Evolutionary conservation across 2,113 vertebrate genomes (phyloP), one percentile per base, ranked within the genome.

Genomic region (Nymphicus hollandicus): DNA sequence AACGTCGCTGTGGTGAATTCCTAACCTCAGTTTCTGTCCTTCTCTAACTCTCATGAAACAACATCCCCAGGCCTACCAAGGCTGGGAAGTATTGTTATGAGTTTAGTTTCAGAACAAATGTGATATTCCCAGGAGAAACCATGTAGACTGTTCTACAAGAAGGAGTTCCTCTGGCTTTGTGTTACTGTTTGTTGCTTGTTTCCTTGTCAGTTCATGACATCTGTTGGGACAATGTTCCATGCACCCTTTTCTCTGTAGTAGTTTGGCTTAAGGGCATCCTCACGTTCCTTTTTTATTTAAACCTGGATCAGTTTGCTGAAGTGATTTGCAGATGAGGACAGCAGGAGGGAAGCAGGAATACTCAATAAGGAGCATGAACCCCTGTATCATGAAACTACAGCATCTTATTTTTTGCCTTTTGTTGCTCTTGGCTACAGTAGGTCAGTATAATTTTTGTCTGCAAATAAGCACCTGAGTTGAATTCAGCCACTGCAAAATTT

Each of bases 201-300:
- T 80, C 58, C 10, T 35, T 81, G 50, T 20, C 55, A 41, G 24
- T 74, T 80, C n/a, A 0, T 15, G n/a, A 7, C 18, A 33, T 66
- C 49, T 66, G 43, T 5, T 3, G 2, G 65, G 27, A 17, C 12
- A 0, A 0, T 19, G 7, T 33, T 52, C 63, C 11, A 0, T 5
- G 17, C 25, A 28, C 69, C 22, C 46, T 61, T 52, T 64, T 79
- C 65, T 74, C 73, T 91, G 50, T 39, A 24, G 52, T 49, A 31
- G 43, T 56, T 27, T 85, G 46, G 8, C 13, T 78, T 65, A 3
- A 52, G 33, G 47, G 25, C 14, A 39, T 53, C 47, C 39, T 72
- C 35, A 0, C 10, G 5, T 55, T 72, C 31, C 29, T 49, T 15
- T 77, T 39, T 53, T 15, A 9, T 85, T 68, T n/a, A 56, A 71